Conservation (phyloP, 2,113 vertebrate species). For the Leucosticte australis region DNA sequence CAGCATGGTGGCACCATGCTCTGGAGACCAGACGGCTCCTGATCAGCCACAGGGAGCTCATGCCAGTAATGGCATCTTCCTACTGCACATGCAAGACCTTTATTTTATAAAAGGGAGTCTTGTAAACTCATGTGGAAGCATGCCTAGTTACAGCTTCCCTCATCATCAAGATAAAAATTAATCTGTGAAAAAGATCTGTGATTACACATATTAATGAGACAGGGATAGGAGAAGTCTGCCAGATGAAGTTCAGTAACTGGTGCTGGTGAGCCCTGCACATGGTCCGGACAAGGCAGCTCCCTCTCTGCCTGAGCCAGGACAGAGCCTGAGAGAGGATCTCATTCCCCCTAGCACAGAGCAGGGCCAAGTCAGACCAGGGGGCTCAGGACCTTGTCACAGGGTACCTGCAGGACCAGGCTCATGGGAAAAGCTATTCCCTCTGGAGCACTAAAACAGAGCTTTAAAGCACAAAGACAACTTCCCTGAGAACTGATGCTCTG, state of each 20-base stretch:
- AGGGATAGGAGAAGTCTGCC: neutral
- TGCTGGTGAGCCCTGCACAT: neutral
- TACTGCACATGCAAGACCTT: rapidly evolving
- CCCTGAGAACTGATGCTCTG: neutral
- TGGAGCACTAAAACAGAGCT: neutral
- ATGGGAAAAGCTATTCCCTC: neutral
- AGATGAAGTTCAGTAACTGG: neutral
- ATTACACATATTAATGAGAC: neutral
- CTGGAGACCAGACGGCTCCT: neutral
- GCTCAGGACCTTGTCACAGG: neutral
- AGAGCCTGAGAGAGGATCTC: neutral
- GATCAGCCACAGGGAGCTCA: neutral
- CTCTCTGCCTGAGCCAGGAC: neutral
- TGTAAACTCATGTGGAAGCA: neutral
- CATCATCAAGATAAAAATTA: neutral
- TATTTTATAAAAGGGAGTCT: neutral
- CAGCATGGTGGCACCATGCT: neutral
- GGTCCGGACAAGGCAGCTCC: neutral
- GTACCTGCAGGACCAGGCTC: neutral
- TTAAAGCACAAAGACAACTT: neutral
- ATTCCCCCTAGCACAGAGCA: neutral
- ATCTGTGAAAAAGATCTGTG: neutral
- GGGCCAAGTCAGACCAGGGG: neutral
- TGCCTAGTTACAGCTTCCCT: neutral
- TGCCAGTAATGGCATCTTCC: neutral